Conservation (phyloP, 2,888 invertebrate species). For the Tillus elongatus region DNA sequence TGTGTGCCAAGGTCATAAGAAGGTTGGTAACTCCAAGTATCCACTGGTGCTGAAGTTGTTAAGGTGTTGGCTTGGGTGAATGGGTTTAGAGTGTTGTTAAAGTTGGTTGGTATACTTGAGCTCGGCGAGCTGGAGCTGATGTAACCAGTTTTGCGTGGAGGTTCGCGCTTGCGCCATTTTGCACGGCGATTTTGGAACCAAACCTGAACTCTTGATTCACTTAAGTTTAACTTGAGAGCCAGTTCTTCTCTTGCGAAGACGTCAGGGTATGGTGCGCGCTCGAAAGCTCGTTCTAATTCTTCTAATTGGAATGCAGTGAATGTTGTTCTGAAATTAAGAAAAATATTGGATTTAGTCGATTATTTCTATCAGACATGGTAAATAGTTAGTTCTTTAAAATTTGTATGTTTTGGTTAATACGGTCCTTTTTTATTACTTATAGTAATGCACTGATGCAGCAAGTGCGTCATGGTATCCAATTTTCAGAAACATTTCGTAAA, state of each 20-base stretch:
- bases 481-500: constrained; percentile 4
- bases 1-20: constrained; percentile 72
- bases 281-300: constrained; percentile 87
- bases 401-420: too few relatives aligned
- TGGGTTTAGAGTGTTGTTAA: constrained; percentile 51
- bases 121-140: constrained; percentile 61
- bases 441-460: too few relatives aligned
- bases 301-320: constrained; percentile 93
- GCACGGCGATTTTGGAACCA: constrained; percentile 89
- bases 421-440: too few relatives aligned
- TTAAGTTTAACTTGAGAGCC: constrained; percentile 80
- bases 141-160: constrained; percentile 80
- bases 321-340: constrained; percentile 65
- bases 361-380: too few relatives aligned
- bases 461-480: too few relatives aligned
- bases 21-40: constrained; percentile 68
- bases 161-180: constrained; percentile 90
- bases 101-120: constrained; percentile 45
- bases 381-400: too few relatives aligned
- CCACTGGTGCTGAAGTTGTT: constrained; percentile 48
- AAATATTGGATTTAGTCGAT: too few relatives aligned
- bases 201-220: constrained; percentile 68
- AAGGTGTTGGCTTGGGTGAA: constrained; percentile 44
- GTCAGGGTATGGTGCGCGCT: constrained; percentile 92
- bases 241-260: constrained; percentile 92